Conservation (phyloP, 2,797 vertebrate species). For the Coregonus ussuriensis region DNA sequence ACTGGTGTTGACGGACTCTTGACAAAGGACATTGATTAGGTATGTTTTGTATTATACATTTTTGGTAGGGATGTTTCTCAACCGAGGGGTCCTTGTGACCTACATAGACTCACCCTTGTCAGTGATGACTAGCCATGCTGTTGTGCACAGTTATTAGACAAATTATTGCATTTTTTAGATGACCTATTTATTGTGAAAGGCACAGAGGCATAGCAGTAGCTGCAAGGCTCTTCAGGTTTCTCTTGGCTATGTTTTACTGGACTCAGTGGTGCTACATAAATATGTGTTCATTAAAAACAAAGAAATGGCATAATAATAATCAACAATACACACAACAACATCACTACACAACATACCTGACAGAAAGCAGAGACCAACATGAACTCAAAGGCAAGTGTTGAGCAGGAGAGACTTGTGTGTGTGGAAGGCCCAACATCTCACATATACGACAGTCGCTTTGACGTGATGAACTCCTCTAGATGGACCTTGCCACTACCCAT, state of each 20-base stretch:
- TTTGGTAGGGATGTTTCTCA: slow-evolving; percentile 6
- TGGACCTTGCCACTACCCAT: slow-evolving; percentile 89
- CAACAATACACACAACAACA: neutral
- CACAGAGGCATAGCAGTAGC: slow-evolving; percentile 64
- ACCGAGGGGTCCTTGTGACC: slow-evolving; percentile 44
- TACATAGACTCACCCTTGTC: slow-evolving; percentile 37
- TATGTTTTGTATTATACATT: slow-evolving; percentile 14
- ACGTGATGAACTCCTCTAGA: slow-evolving; percentile 83
- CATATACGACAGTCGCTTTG: slow-evolving; percentile 60
- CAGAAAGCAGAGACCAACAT: slow-evolving; percentile 12
- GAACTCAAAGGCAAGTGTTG: slow-evolving; percentile 14
- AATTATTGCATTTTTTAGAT: slow-evolving; percentile 40
- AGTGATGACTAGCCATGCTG: slow-evolving; percentile 30
- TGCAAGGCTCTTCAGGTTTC: slow-evolving; percentile 61
- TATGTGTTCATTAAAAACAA: neutral
- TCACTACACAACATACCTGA: slow-evolving; percentile 22
- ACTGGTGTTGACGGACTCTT: slow-evolving; percentile 15
- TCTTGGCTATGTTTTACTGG: slow-evolving; percentile 44
- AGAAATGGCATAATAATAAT: neutral
- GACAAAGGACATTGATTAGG: slow-evolving; percentile 25
- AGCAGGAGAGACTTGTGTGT: slow-evolving; percentile 56
- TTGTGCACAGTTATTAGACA: slow-evolving; percentile 46
- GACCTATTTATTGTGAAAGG: slow-evolving; percentile 58
- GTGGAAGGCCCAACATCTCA: slow-evolving; percentile 46
- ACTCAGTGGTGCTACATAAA: slow-evolving; percentile 54